Evolutionary conservation across 1,140 invertebrate genomes (phyloP), one percentile per base, ranked within the genome.

Genomic region (Plutomurus gul): DNA sequence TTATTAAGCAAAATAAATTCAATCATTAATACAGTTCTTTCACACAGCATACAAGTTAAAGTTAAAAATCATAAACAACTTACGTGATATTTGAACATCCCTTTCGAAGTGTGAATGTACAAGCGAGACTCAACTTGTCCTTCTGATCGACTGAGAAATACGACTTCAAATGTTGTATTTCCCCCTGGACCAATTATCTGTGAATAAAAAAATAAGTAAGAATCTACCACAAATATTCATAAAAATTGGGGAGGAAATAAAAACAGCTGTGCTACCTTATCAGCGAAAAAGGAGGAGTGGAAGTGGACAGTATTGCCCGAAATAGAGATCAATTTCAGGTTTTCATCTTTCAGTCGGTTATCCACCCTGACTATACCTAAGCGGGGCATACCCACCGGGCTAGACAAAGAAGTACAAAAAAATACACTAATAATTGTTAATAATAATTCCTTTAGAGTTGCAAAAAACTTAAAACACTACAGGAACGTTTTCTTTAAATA

Each of bases 101-200:
- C 96, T 87, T 94, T 92, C 65, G 95, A 96, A 16, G 96, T 97
- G 87, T 97, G 95, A 85, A 99, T 94, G 87, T 93, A 94, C 85
- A 99, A 90, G 86, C 92, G 92, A 86, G 95, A 94, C 86, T 95
- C 91, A 81, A 96, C 91, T 85, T 91, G 91, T 80, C 95, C 96
- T 87, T 96, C 92, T 87, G 95, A 92, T 85, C 96, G 88, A 20
- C 96, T 96, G 84, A 98, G 90, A 88, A 97, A 98, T 76, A 98
- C 94, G 84, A 98, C 94, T 89, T 93, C 96, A 88, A 99, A 98
- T 78, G 94, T 93, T 82, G 96, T 98, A 87, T 98, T 98, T 60
- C 93, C 93, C 76, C 93, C 90, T 56, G 96, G 94, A 85, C 93
- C 91, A 86, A 99, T 92, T 84, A 92, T 89, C 93, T 94, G 84